Base-by-base conservation (phyloP, 53 echinoderm and acorn worm species). In the Pentamera pediparva region DNA sequence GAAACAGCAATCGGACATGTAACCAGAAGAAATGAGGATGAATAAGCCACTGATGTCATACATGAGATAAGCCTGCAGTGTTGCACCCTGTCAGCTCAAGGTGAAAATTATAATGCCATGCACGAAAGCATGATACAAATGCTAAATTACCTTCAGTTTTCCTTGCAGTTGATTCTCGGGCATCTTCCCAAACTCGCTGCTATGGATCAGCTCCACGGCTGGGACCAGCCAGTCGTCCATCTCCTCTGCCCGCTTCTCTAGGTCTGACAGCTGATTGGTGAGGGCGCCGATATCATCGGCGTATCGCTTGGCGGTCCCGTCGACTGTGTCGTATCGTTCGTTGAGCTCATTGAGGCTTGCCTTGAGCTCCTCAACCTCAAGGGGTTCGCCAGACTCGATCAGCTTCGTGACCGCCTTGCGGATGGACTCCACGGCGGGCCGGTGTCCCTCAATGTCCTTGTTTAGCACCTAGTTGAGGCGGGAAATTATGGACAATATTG, bases 221-320 rank as follows among this genome's bases (percentile, higher is more conserved):
- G 89, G 93, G 36, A 93, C 78, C 43, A 87, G 35, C 81, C 89
- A 81, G 32, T 87, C 89, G 59, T 93, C 93, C 58, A 93, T 52
- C 24, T 70, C 80, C 32, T 93, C 93, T 50, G 86, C 89, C 24
- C 79, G 76, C 26, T 40, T 69, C 75, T 89, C 89, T 59, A 93
- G 86, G 62, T 93, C 93, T n/a, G 19, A 57, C 62, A 93, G 78
- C 31, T 81, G 49, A 71, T 86, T 80, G 0, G 74, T 63, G 48
- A 93, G 72, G 17, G 83, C 67, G 55, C 59, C 60, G 37, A 93
- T 78, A 29, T 79, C 69, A 6, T 86, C 78, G 19, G 80, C 93
- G 34, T 89, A 86, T 13, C 37, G 30, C 13, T 51, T 47, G 39
- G 84, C 78, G 0, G 76, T 40, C 35, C 83, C 81, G 18, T 69